Percentiles rank a stretch among this genome's conserved stretches.
These are phyloP conservation scores for Cyprinus carpio DNA, from an alignment of 2,113 vertebrate genomes.

Conservation along the genomic window DNA sequence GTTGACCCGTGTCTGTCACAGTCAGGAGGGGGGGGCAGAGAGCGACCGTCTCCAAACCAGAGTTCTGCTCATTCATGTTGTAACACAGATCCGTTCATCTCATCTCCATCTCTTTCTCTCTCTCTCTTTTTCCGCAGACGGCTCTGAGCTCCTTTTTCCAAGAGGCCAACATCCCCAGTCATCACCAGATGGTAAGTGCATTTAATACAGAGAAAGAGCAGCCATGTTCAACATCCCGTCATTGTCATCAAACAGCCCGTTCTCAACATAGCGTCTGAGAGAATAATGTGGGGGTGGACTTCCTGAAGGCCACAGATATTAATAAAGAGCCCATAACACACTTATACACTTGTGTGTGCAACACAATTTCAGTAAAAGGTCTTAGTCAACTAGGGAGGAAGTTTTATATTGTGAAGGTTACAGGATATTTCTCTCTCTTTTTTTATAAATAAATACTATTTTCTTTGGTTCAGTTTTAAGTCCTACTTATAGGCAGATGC, in stretches of 20 bases:
- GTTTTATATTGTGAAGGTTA: neutral
- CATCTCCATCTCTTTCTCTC: neutral
- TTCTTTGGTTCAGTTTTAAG: too few relatives aligned
- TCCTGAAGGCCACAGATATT: neutral
- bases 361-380: neutral
- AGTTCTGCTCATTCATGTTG: conserved; percentile 3
- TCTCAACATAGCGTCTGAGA: neutral
- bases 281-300: neutral
- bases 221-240: conserved; percentile 19
- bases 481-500: too few relatives aligned
- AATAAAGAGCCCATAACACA: neutral
- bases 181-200: conserved; percentile 88
- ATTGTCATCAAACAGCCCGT: neutral
- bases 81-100: neutral
- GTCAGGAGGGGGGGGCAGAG: neutral
- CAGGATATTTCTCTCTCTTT: neutral
- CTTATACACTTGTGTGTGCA: too few relatives aligned
- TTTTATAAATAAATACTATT: neutral
- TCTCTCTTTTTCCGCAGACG: conserved; percentile 75
- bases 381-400: neutral
- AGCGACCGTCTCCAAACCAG: neutral
- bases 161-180: conserved; percentile 85
- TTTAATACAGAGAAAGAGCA: conserved; percentile 18
- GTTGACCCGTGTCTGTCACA: conserved; percentile 20
- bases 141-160: conserved; percentile 91